Evolutionary conservation across 2,888 invertebrate species (phyloP).

Genomic region (Macrosoma leucophasiata): DNA sequence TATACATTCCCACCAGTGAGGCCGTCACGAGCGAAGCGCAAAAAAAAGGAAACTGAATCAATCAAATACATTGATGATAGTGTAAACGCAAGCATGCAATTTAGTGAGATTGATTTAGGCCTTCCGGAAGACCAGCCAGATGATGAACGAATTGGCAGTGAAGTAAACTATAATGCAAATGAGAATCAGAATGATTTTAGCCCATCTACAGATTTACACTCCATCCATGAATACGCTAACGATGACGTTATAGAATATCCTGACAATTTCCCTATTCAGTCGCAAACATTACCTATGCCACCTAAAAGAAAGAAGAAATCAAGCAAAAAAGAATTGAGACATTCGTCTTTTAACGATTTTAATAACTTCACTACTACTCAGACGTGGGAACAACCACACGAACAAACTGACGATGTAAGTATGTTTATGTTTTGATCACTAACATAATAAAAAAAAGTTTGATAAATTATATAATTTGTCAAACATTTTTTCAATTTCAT

Average conservation of each 20-base stretch:
- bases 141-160: slow-evolving; percentile 38
- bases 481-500: too few relatives aligned
- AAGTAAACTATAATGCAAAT: slow-evolving; percentile 48
- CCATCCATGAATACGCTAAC: slow-evolving; percentile 64
- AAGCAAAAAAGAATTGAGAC: slow-evolving; percentile 41
- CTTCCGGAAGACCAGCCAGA: slow-evolving; percentile 71
- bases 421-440: slow-evolving; percentile 13
- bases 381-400: slow-evolving; percentile 45
- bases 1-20: slow-evolving; percentile 74
- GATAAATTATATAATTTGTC: too few relatives aligned
- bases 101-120: slow-evolving; percentile 61
- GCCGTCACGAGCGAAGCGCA: slow-evolving; percentile 73
- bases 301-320: slow-evolving; percentile 59
- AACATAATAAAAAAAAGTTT: too few relatives aligned
- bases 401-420: slow-evolving; percentile 60
- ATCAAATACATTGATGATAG: slow-evolving; percentile 64
- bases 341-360: slow-evolving; percentile 58
- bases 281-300: slow-evolving; percentile 66
- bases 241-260: slow-evolving; percentile 74
- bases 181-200: slow-evolving; percentile 43
- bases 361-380: slow-evolving; percentile 39
- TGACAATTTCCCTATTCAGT: slow-evolving; percentile 59
- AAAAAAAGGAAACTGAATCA: slow-evolving; percentile 56
- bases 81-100: slow-evolving; percentile 58
- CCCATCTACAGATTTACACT: slow-evolving; percentile 50